phyloP scores from a whole-genome alignment of 2,888 invertebrate genomes.

The Argyresthia albistria region DNA sequence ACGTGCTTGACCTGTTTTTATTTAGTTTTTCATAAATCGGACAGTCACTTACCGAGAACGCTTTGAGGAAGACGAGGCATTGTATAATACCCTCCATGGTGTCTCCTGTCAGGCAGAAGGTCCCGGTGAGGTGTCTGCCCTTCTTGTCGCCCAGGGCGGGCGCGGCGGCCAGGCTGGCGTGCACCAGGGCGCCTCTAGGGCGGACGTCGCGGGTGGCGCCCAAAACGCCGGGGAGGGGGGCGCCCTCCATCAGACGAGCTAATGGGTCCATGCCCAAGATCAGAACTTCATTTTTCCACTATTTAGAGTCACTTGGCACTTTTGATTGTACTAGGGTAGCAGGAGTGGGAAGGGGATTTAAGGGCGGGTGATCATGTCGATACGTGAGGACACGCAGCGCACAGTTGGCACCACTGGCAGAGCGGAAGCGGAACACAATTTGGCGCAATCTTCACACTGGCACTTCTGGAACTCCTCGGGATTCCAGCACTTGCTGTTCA shows the following conservation, averaged over 20 bases:
- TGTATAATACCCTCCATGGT: constrained; percentile 96
- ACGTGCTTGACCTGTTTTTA: background rate
- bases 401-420: constrained; percentile 25
- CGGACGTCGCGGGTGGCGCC: constrained; percentile 69
- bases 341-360: background rate
- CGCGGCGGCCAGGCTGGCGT: constrained; percentile 82
- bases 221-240: constrained; percentile 74
- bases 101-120: constrained; percentile 91
- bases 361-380: constrained; percentile 21
- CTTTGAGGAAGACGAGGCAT: constrained; percentile 92
- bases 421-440: constrained; percentile 25
- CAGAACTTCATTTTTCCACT: no score
- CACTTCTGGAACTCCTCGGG: constrained; percentile 37
- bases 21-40: background rate
- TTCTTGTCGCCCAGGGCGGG: constrained; percentile 80
- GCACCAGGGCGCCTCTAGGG: constrained; percentile 81
- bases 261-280: constrained; percentile 80
- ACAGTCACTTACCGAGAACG: constrained; percentile 86
- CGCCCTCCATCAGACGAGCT: constrained; percentile 85
- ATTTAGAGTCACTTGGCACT: background rate
- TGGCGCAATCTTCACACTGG: constrained; percentile 51
- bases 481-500: constrained; percentile 47
- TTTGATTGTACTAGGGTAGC: background rate
- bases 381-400: constrained; percentile 40
- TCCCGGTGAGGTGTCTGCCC: constrained; percentile 87